phyloP scores from a whole-genome alignment of 2,113 vertebrate species.

The Halcyon malimbica region DNA sequence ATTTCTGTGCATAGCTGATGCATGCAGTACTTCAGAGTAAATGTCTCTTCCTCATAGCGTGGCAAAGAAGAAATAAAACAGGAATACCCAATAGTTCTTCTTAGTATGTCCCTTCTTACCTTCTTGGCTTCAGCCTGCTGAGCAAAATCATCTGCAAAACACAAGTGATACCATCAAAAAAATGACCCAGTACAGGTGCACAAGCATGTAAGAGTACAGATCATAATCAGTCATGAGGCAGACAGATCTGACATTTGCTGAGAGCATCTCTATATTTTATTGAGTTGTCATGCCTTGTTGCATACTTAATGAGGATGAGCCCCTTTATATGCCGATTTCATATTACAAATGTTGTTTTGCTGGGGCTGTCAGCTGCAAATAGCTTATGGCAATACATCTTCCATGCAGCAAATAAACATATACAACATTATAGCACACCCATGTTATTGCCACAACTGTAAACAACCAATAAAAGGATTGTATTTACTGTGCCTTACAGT shows the following conservation, averaged over 20 bases:
- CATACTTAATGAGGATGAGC: slow-evolving; percentile 48
- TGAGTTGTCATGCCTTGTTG: slow-evolving; percentile 56
- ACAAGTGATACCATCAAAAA: neutral
- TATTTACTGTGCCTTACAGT: slow-evolving; percentile 56
- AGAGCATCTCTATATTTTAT: slow-evolving; percentile 38
- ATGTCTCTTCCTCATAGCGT: accelerated
- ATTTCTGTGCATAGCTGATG: neutral
- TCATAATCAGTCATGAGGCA: slow-evolving; percentile 35
- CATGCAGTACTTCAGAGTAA: neutral
- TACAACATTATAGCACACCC: slow-evolving; percentile 1
- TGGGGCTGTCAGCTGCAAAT: slow-evolving; percentile 45
- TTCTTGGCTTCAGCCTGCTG: neutral
- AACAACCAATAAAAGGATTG: slow-evolving; percentile 59
- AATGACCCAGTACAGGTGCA: neutral
- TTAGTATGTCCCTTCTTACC: neutral
- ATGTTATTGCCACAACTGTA: slow-evolving; percentile 55
- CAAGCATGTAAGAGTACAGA: neutral
- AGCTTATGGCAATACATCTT: slow-evolving; percentile 59
- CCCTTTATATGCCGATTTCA: slow-evolving; percentile 13
- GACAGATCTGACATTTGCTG: slow-evolving; percentile 58
- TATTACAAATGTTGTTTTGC: slow-evolving; percentile 59
- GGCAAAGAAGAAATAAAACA: neutral
- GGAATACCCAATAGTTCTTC: neutral
- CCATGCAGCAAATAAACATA: slow-evolving; percentile 45
- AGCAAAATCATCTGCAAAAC: neutral